Percentiles rank a stretch among this genome's conserved stretches.
phyloP scores from a whole-genome alignment of 2,797 vertebrate species.

The Phoebastria nigripes region DNA sequence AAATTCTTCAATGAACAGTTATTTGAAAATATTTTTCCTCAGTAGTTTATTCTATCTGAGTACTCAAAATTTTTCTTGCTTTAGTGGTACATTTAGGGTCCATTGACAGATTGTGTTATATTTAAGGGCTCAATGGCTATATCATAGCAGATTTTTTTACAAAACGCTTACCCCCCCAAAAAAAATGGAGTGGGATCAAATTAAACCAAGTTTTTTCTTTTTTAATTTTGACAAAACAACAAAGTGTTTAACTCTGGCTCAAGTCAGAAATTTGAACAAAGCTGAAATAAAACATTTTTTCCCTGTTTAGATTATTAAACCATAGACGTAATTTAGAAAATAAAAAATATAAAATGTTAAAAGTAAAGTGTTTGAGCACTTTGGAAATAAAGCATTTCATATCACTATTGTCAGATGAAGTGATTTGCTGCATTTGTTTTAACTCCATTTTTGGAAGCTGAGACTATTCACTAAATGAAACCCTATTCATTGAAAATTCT shows the following conservation, averaged over 20 bases:
- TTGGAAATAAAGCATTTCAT: background rate
- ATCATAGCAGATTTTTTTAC: background rate
- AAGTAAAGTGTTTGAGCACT: background rate
- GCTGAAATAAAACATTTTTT: background rate
- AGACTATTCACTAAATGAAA: background rate
- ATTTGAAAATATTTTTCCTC: background rate
- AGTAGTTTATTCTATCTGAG: background rate
- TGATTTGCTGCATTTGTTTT: background rate
- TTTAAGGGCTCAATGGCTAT: background rate
- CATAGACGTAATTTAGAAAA: background rate
- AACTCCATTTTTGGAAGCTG: background rate
- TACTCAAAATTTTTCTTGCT: background rate
- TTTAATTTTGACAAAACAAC: background rate
- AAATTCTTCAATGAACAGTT: background rate
- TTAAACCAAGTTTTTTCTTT: background rate
- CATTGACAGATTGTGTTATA: background rate
- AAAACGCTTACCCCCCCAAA: background rate
- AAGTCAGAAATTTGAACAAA: background rate
- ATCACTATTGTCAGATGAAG: background rate
- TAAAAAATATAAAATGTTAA: background rate
- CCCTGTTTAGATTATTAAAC: background rate
- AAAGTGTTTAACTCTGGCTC: background rate
- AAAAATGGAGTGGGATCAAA: background rate
- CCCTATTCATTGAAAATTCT: background rate
- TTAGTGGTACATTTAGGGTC: background rate